Conservation (phyloP, 2,797 vertebrate genomes). For the Aplochiton taeniatus region DNA sequence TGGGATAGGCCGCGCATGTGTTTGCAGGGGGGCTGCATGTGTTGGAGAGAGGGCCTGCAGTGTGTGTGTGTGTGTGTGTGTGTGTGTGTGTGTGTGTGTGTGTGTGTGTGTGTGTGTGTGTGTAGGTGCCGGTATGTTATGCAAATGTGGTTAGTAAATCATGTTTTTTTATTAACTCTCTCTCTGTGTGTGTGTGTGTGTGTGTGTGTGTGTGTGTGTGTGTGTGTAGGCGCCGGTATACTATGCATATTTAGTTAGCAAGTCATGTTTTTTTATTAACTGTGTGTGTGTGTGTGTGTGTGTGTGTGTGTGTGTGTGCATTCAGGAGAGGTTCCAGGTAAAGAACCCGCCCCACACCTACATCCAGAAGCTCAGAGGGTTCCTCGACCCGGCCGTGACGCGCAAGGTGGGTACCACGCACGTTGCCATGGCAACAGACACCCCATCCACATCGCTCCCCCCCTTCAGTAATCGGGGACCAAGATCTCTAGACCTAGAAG, state of each 20-base stretch:
- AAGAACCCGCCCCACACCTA: conserved; percentile 98
- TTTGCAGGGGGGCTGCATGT: neutral
- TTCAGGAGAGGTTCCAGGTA: conserved; percentile 95
- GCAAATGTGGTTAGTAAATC: neutral
- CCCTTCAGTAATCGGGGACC: no score
- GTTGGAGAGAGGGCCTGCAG: neutral
- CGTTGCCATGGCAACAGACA: neutral
- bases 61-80: neutral
- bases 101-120: neutral
- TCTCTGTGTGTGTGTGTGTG: neutral
- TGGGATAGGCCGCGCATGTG: neutral
- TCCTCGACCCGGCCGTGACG: conserved; percentile 93
- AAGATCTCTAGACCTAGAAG: no score
- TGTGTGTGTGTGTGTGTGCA: no score
- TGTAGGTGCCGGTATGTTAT: neutral
- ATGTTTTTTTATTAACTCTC: neutral
- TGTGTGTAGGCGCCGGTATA: neutral
- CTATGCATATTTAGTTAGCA: neutral
- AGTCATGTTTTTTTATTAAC: neutral
- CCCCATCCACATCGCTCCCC: no score
- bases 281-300: neutral
- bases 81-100: conserved; percentile 8
- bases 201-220: neutral
- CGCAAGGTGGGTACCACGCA: conserved; percentile 86
- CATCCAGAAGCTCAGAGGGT: conserved; percentile 94